phyloP scores from a whole-genome alignment of 2,113 vertebrate genomes.

The Pseudopodoces humilis region DNA sequence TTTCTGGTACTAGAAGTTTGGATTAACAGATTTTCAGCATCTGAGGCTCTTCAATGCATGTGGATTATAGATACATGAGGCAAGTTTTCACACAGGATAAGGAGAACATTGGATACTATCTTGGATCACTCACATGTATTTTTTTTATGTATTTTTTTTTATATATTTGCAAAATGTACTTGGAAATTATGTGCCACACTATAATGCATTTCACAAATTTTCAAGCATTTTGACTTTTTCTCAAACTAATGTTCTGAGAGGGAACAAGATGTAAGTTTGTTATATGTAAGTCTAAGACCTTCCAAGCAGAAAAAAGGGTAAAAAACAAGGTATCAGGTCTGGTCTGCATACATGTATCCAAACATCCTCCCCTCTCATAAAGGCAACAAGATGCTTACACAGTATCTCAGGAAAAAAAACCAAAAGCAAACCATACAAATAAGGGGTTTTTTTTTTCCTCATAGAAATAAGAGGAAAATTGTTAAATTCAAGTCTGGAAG shows the following conservation, averaged over 20 bases:
- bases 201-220: background rate
- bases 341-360: background rate
- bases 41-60: background rate
- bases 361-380: background rate
- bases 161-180: background rate
- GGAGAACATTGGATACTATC: background rate
- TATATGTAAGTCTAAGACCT: background rate
- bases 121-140: background rate
- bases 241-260: background rate
- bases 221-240: background rate
- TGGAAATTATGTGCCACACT: background rate
- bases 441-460: background rate
- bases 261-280: background rate
- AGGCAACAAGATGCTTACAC: background rate
- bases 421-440: accelerated
- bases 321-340: background rate
- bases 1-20: background rate
- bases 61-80: background rate
- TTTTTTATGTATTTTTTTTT: background rate
- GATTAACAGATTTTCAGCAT: background rate
- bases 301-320: background rate
- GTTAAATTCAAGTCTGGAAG: background rate
- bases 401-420: background rate
- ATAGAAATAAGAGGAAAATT: background rate
- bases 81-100: background rate